phyloP scores from a whole-genome alignment of 2,888 invertebrate species.

The Ichneumoninae sp. region DNA sequence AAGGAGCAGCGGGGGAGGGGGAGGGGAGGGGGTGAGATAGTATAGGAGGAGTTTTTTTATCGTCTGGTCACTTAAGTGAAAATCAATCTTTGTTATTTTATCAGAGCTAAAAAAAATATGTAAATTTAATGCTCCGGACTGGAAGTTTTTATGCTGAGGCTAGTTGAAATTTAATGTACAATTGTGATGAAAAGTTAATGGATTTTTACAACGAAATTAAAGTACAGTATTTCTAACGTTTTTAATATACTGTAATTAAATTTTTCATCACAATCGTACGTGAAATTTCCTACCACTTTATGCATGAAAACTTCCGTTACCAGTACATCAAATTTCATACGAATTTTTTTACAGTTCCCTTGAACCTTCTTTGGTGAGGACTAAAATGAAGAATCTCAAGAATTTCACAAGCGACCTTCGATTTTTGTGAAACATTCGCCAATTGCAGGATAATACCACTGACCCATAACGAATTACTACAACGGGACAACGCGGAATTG shows the following conservation, averaged over 20 bases:
- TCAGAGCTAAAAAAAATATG: slow-evolving; percentile 18
- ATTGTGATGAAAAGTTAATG: too few species aligned
- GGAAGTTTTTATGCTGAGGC: too few species aligned
- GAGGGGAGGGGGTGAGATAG: slow-evolving; percentile 33
- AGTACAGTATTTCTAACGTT: too few species aligned
- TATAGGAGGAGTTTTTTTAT: slow-evolving; percentile 59
- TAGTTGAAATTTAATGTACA: too few species aligned
- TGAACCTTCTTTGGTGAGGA: not conserved
- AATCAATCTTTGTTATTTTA: slow-evolving; percentile 68
- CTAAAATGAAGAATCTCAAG: not conserved
- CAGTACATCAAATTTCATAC: too few species aligned
- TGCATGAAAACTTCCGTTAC: too few species aligned
- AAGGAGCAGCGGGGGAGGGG: slow-evolving; percentile 1
- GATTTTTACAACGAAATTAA: too few species aligned
- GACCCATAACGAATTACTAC: not conserved
- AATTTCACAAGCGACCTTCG: not conserved
- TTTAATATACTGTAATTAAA: too few species aligned
- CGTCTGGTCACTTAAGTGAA: slow-evolving; percentile 62
- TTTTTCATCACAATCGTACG: too few species aligned
- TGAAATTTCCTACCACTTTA: too few species aligned
- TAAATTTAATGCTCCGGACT: too few species aligned
- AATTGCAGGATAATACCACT: not conserved
- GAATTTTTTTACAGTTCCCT: not conserved
- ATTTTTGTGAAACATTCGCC: not conserved
- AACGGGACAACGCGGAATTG: not conserved